A percentile compares a stretch with the other conserved stretches of the same genome.
Conservation (phyloP, 2,888 invertebrate genomes). For the Melanargia galathea region DNA sequence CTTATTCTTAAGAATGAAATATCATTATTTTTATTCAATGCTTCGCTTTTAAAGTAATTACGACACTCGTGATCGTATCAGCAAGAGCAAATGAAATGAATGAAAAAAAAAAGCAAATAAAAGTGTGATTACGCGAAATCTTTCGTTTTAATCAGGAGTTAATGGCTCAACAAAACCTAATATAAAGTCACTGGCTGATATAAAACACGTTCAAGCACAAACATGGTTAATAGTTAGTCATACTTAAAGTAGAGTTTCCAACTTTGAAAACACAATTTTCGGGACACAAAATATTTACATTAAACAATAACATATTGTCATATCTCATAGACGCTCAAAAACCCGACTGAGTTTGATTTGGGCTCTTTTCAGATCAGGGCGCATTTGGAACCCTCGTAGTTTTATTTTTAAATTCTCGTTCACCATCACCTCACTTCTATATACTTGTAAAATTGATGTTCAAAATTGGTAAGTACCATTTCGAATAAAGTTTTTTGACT, state of each 20-base stretch:
- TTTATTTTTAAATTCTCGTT: too few relatives aligned
- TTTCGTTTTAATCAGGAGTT: constrained; percentile 2
- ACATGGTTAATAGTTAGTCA: neutral
- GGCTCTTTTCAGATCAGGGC: too few relatives aligned
- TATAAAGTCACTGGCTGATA: constrained; percentile 8
- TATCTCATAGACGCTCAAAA: too few relatives aligned
- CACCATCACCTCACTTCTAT: too few relatives aligned
- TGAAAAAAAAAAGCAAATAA: too few relatives aligned
- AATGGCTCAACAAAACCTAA: constrained; percentile 16
- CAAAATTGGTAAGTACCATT: too few relatives aligned
- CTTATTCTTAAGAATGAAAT: constrained; percentile 15
- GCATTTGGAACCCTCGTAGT: too few relatives aligned
- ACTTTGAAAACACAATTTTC: neutral
- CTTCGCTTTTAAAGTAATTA: neutral
- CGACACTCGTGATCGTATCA: constrained; percentile 2
- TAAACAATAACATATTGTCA: too few relatives aligned
- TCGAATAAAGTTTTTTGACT: too few relatives aligned
- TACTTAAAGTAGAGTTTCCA: neutral
- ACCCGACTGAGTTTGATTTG: too few relatives aligned
- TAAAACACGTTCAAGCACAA: constrained; percentile 3
- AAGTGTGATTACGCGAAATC: constrained; percentile 10
- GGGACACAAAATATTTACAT: neutral
- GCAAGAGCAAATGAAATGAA: constrained; percentile 16
- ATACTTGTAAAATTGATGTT: too few relatives aligned
- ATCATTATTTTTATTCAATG: neutral